These are phyloP conservation scores for Anser cygnoides DNA, from an alignment of 2,113 vertebrate species.

Conservation along the genomic window DNA sequence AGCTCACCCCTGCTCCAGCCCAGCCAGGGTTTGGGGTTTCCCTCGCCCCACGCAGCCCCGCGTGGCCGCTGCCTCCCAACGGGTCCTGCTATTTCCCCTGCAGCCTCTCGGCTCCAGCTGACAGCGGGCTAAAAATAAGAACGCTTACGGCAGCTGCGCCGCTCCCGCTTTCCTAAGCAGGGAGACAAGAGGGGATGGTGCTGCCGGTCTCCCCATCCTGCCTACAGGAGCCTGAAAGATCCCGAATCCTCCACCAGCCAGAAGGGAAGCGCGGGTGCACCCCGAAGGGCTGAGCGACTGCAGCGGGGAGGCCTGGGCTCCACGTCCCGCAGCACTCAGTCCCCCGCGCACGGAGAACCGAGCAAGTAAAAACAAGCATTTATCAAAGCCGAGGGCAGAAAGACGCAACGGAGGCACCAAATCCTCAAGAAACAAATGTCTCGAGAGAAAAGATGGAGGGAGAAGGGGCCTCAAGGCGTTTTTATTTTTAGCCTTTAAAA, in stretches of 20 bases:
- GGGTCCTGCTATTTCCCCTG: background rate
- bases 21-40: background rate
- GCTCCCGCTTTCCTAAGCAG: background rate
- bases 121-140: constrained; percentile 28
- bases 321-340: background rate
- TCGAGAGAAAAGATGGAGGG: constrained; percentile 7
- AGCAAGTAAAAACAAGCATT: background rate
- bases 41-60: background rate
- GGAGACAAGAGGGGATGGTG: background rate
- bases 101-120: constrained; percentile 22
- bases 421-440: background rate
- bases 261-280: background rate
- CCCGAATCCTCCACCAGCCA: background rate
- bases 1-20: background rate
- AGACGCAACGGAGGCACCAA: background rate
- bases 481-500: constrained; percentile 68
- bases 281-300: background rate
- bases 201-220: background rate
- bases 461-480: constrained; percentile 15
- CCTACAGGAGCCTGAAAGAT: background rate
- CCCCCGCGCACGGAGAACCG: background rate
- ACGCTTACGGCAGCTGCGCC: background rate
- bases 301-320: background rate
- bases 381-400: background rate
- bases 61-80: background rate